Conservation (phyloP, 2,888 invertebrate genomes). For the Orthosia incerta region DNA sequence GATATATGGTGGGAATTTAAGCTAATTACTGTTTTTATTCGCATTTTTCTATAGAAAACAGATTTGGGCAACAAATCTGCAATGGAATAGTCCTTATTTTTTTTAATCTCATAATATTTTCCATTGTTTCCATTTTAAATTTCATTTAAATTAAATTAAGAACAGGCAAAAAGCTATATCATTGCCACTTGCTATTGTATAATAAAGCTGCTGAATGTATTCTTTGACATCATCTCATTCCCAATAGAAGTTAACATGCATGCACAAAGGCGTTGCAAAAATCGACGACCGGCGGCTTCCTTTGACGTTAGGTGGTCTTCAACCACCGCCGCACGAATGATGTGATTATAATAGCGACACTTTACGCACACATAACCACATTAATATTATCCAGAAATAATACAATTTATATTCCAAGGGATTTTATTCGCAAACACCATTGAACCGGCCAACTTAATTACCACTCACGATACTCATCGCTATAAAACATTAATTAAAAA, state of each 20-base stretch:
- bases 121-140: neutral
- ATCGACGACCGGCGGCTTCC: slow-evolving; percentile 85
- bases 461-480: slow-evolving; percentile 70
- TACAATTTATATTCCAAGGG: slow-evolving; percentile 63
- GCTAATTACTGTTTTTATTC: slow-evolving; percentile 41
- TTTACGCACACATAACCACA: slow-evolving; percentile 79
- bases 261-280: slow-evolving; percentile 87
- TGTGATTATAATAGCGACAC: slow-evolving; percentile 90
- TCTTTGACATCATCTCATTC: slow-evolving; percentile 69
- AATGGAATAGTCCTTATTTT: neutral
- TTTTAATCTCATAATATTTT: neutral
- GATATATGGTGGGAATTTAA: slow-evolving; percentile 58
- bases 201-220: slow-evolving; percentile 40
- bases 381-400: slow-evolving; percentile 80
- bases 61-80: neutral
- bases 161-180: neutral
- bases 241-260: slow-evolving; percentile 82
- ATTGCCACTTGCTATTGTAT: neutral
- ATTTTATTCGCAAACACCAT: slow-evolving; percentile 76
- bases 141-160: neutral
- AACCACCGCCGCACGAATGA: slow-evolving; percentile 79
- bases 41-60: slow-evolving; percentile 14
- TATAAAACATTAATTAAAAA: slow-evolving; percentile 81
- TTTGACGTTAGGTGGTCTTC: slow-evolving; percentile 89
- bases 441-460: slow-evolving; percentile 74